Conservation (phyloP, 2,888 invertebrate species). For the Ctena decussata region DNA sequence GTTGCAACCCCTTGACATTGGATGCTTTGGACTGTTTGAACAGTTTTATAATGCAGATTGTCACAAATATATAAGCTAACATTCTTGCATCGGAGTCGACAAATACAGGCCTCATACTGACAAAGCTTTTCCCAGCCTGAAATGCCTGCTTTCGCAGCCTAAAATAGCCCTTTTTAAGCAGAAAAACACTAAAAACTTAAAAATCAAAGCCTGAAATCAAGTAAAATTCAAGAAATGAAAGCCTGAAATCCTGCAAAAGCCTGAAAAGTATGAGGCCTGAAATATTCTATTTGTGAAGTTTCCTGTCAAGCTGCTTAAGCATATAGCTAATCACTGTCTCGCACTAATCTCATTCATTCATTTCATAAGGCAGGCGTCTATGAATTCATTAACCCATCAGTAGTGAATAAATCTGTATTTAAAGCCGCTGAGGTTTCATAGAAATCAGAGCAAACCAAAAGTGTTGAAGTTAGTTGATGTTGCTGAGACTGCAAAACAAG, state of each 20-base stretch:
- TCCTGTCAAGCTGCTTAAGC: conserved; percentile 4
- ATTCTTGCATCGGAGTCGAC: not conserved
- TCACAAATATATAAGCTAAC: not conserved
- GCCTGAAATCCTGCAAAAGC: too few relatives aligned
- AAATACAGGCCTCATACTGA: too few relatives aligned
- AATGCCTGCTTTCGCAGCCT: too few relatives aligned
- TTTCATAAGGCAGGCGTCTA: conserved; percentile 28
- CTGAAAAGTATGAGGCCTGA: too few relatives aligned
- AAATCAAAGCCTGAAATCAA: too few relatives aligned
- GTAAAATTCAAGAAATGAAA: too few relatives aligned
- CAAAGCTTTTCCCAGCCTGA: too few relatives aligned
- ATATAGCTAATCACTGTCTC: conserved; percentile 4
- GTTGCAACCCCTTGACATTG: conserved; percentile 2
- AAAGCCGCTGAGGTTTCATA: not conserved
- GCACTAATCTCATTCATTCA: conserved; percentile 4
- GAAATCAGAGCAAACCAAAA: not conserved
- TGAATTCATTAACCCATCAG: not conserved
- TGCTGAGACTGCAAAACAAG: not conserved
- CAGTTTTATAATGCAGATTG: conserved; percentile 11
- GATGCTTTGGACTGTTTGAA: conserved; percentile 27
- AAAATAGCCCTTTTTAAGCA: too few relatives aligned
- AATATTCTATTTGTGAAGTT: conserved; percentile 3
- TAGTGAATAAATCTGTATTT: not conserved
- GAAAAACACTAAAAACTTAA: too few relatives aligned
- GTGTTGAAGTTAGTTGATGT: not conserved